These are phyloP conservation scores for Porites cylindrica DNA, from an alignment of 92 coral and sea anemone species.

Conservation along the genomic window DNA sequence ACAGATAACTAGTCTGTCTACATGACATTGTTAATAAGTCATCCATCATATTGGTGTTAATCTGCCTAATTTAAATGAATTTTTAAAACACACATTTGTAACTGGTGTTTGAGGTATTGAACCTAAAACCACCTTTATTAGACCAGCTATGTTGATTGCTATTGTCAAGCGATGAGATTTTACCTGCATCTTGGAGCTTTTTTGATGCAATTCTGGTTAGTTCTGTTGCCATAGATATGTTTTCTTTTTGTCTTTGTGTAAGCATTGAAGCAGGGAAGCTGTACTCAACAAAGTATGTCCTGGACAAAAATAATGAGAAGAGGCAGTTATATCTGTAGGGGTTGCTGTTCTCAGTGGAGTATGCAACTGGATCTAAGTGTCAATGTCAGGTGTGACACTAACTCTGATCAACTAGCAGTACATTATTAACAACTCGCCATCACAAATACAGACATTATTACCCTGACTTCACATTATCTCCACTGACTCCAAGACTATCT, in stretches of 20 bases:
- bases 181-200: conserved; percentile 74
- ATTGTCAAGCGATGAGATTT: neutral
- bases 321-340: neutral
- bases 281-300: conserved; percentile 95
- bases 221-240: conserved; percentile 83
- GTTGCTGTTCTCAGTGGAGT: too few species aligned
- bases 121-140: too few species aligned
- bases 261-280: conserved; percentile 85
- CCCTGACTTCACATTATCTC: conserved; percentile 52
- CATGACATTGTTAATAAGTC: neutral
- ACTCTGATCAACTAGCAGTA: neutral
- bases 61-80: too few species aligned
- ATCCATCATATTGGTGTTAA: too few species aligned
- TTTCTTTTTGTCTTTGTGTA: conserved; percentile 47
- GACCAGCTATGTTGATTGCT: neutral
- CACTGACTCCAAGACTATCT: conserved; percentile 59
- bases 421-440: too few species aligned
- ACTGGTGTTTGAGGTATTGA: too few species aligned
- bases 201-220: conserved; percentile 95
- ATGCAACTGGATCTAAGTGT: too few species aligned
- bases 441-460: conserved; percentile 8
- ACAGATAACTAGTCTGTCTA: neutral
- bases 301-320: conserved; percentile 14
- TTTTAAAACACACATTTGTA: too few species aligned
- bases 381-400: too few species aligned